Conservation (phyloP, 2,888 invertebrate genomes). For the Catocala fraxini region DNA sequence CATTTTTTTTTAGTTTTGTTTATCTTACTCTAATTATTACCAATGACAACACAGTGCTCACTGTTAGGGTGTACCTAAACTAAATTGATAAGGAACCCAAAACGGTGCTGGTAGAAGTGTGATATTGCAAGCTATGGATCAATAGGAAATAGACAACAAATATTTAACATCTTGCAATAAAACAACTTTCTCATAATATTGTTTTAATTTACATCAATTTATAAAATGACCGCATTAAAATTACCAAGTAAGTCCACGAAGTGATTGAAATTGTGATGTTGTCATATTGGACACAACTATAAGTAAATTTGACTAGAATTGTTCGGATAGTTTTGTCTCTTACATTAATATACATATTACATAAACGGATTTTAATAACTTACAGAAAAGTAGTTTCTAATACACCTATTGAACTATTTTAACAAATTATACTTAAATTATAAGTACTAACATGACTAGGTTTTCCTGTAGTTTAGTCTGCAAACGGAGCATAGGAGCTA, state of each 20-base stretch:
- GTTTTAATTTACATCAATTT: slow-evolving; percentile 73
- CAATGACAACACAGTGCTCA: too few relatives aligned
- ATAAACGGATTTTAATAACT: slow-evolving; percentile 18
- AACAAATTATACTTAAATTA: slow-evolving; percentile 24
- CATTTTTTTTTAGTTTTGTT: too few relatives aligned
- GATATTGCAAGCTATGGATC: too few relatives aligned
- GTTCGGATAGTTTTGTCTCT: slow-evolving; percentile 18
- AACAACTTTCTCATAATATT: slow-evolving; percentile 41
- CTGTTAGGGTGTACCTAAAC: too few relatives aligned
- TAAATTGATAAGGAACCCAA: too few relatives aligned
- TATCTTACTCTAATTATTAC: too few relatives aligned
- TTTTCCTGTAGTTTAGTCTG: slow-evolving; percentile 29
- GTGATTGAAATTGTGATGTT: slow-evolving; percentile 1
- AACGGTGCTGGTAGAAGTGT: too few relatives aligned
- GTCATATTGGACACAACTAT: slow-evolving; percentile 16
- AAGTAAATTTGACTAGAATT: slow-evolving; percentile 43
- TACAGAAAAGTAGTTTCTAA: slow-evolving; percentile 21
- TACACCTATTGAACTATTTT: slow-evolving; percentile 25
- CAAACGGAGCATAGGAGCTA: slow-evolving; percentile 17
- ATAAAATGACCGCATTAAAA: slow-evolving; percentile 61
- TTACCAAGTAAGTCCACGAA: slow-evolving; percentile 15
- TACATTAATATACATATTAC: slow-evolving; percentile 26
- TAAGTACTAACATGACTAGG: slow-evolving; percentile 40
- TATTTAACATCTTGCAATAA: slow-evolving; percentile 1
- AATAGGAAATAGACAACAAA: too few relatives aligned